Evolutionary conservation across 2,888 invertebrate species (phyloP).

Genomic region (Stegophylla sp.): DNA sequence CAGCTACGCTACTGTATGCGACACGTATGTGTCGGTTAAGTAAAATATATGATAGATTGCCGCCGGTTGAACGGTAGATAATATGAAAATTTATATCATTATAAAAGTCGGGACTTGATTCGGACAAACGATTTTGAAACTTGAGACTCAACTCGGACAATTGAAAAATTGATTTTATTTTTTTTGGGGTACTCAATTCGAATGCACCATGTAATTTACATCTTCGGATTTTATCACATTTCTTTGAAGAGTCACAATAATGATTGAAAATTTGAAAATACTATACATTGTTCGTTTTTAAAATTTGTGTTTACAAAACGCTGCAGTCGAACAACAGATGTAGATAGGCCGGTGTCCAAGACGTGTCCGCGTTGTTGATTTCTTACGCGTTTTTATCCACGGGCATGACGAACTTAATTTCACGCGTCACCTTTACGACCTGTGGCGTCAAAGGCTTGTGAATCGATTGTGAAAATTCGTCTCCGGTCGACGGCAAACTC

Average conservation of each 20-base stretch:
- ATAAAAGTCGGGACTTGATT: too few relatives aligned
- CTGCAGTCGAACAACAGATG: neutral
- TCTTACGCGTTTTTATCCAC: neutral
- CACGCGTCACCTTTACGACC: slow-evolving; percentile 45
- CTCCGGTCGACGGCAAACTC: slow-evolving; percentile 45
- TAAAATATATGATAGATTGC: too few relatives aligned
- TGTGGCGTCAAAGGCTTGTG: slow-evolving; percentile 50
- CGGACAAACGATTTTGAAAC: too few relatives aligned
- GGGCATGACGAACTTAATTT: slow-evolving; percentile 47
- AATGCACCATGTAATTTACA: too few relatives aligned
- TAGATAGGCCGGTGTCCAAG: neutral
- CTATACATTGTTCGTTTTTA: neutral
- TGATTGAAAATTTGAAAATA: neutral
- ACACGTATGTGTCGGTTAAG: too few relatives aligned
- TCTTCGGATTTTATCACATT: neutral
- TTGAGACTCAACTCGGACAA: too few relatives aligned
- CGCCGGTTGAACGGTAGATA: too few relatives aligned
- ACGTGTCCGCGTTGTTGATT: neutral
- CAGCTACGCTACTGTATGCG: too few relatives aligned
- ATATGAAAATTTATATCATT: too few relatives aligned
- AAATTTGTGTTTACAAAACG: neutral
- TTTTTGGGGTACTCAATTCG: too few relatives aligned
- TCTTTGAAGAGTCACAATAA: neutral
- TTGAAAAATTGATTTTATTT: too few relatives aligned
- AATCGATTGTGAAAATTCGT: slow-evolving; percentile 19